Conservation (phyloP, 53 echinoderm and acorn worm species). For the Astropecten irregularis region DNA sequence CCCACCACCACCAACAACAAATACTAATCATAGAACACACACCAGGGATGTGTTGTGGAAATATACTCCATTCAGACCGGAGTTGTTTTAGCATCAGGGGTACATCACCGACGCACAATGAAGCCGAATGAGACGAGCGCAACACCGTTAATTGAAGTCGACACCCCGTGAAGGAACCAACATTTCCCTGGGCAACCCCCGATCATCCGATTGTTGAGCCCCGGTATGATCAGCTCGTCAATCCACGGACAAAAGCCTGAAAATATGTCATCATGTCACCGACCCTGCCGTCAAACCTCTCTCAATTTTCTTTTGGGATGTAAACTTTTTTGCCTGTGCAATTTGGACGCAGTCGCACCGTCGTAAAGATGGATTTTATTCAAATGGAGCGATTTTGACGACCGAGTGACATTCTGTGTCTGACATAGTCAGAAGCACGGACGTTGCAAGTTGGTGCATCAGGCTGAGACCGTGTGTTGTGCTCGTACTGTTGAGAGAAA, state of each 20-base stretch:
- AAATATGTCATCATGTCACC: no score
- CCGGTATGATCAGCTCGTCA: neutral
- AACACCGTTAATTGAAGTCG: conserved; percentile 2
- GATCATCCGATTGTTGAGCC: neutral
- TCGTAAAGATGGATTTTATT: no score
- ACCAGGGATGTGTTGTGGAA: neutral
- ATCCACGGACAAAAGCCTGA: neutral
- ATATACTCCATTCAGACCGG: neutral
- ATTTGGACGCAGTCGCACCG: no score
- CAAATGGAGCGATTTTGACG: no score
- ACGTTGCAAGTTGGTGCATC: no score
- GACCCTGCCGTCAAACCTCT: neutral
- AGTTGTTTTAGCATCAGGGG: neutral
- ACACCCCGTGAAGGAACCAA: conserved; percentile 7
- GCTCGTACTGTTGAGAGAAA: no score
- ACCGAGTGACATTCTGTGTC: no score
- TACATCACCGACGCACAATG: neutral
- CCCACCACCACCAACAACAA: no score
- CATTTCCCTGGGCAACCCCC: no score
- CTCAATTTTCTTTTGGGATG: conserved; percentile 40
- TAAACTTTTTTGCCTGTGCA: conserved; percentile 11
- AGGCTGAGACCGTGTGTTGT: no score
- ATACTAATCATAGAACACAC: no score
- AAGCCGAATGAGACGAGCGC: neutral
- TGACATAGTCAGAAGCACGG: no score